Conservation (phyloP, 2,797 vertebrate species). For the Craterocephalus amniculus region DNA sequence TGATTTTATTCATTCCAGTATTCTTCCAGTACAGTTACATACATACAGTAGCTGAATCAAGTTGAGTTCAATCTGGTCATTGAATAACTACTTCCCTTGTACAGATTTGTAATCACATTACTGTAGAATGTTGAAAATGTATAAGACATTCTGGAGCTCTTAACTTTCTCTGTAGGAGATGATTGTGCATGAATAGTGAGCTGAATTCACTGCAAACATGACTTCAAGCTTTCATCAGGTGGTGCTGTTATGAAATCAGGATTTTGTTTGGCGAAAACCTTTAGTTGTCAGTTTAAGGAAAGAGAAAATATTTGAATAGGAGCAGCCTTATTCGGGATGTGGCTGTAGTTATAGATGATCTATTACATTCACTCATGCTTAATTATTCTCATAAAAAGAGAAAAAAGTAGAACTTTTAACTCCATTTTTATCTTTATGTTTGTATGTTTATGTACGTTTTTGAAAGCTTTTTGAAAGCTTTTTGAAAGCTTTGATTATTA, state of each 20-base stretch:
- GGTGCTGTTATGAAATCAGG: too few relatives aligned
- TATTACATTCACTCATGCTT: background rate
- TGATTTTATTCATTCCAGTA: background rate
- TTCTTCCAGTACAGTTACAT: background rate
- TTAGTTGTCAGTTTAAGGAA: background rate
- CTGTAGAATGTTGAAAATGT: too few relatives aligned
- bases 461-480: too few relatives aligned
- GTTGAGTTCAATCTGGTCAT: too few relatives aligned
- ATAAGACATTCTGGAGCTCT: too few relatives aligned
- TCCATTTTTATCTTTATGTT: background rate
- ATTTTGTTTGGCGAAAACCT: background rate
- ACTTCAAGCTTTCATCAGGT: too few relatives aligned
- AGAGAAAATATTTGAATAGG: background rate
- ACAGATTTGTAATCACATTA: too few relatives aligned
- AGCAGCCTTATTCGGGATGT: background rate
- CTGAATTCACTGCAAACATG: background rate
- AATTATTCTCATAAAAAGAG: background rate
- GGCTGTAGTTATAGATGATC: background rate
- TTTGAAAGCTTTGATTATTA: too few relatives aligned
- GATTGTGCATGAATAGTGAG: background rate
- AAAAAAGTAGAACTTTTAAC: background rate
- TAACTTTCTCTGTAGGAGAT: too few relatives aligned
- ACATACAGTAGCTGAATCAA: too few relatives aligned
- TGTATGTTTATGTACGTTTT: too few relatives aligned
- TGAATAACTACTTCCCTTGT: too few relatives aligned